Conservation (phyloP, 2,113 vertebrate genomes). For the Cynopterus brachyotis region DNA sequence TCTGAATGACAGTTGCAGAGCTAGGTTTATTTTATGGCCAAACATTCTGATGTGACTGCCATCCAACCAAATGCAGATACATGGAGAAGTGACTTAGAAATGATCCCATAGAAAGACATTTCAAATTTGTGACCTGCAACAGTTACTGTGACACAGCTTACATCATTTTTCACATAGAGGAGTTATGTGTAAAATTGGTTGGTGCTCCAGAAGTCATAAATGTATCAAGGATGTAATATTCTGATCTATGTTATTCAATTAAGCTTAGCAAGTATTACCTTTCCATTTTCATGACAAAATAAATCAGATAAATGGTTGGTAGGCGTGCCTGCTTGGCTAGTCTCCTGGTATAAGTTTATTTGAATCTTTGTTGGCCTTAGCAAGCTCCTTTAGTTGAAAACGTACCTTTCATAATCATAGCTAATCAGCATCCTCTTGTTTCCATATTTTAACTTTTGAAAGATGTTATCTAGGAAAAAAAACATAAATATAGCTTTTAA, state of each 20-base stretch:
- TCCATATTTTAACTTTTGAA: slow-evolving; percentile 43
- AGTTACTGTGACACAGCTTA: not conserved
- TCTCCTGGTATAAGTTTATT: slow-evolving; percentile 16
- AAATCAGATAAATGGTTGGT: slow-evolving; percentile 59
- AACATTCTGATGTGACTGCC: slow-evolving; percentile 43
- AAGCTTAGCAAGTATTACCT: slow-evolving; percentile 31
- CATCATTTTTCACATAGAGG: slow-evolving; percentile 40
- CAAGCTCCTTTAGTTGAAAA: not conserved
- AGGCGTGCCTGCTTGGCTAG: not conserved
- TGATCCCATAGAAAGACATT: not conserved
- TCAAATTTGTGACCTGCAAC: slow-evolving; percentile 44
- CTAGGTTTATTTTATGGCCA: slow-evolving; percentile 46
- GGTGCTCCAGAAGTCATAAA: slow-evolving; percentile 58
- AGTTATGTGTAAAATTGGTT: slow-evolving; percentile 16
- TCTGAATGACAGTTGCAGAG: slow-evolving; percentile 21
- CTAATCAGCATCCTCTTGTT: slow-evolving; percentile 1
- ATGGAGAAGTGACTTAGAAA: slow-evolving; percentile 9
- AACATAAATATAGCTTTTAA: slow-evolving; percentile 38
- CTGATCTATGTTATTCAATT: slow-evolving; percentile 59
- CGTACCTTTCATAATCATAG: not conserved
- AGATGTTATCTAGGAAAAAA: slow-evolving; percentile 11
- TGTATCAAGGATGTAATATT: slow-evolving; percentile 53
- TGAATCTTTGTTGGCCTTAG: slow-evolving; percentile 25
- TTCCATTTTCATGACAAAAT: slow-evolving; percentile 56
- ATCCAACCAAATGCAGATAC: not conserved